Conservation (phyloP, 2,888 invertebrate species). For the Ceraclea dissimilis region DNA sequence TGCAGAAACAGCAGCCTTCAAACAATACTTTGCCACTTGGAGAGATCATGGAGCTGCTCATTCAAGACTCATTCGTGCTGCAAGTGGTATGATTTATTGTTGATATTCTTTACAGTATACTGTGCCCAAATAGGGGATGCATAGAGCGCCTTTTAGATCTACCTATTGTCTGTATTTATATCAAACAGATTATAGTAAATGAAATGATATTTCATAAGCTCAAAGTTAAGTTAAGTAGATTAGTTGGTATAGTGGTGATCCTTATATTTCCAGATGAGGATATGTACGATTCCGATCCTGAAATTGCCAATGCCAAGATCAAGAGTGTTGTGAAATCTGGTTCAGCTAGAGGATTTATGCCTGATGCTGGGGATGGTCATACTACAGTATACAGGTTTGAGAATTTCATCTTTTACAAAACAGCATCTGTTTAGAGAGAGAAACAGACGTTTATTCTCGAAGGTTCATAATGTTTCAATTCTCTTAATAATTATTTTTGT, state of each 20-base stretch:
- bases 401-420: neutral
- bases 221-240: neutral
- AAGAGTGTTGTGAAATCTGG: slow-evolving; percentile 48
- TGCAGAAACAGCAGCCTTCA: slow-evolving; percentile 80
- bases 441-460: no score
- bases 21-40: slow-evolving; percentile 83
- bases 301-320: slow-evolving; percentile 35
- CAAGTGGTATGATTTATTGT: slow-evolving; percentile 33
- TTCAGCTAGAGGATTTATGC: slow-evolving; percentile 63
- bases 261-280: slow-evolving; percentile 36
- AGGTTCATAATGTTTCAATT: no score
- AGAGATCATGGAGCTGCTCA: slow-evolving; percentile 57
- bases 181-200: no score
- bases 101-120: neutral
- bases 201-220: no score
- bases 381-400: slow-evolving; percentile 42
- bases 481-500: neutral
- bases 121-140: no score
- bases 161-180: no score
- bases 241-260: neutral
- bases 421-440: no score
- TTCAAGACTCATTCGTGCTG: slow-evolving; percentile 47
- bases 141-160: no score
- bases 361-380: slow-evolving; percentile 60
- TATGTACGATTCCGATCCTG: slow-evolving; percentile 39